These are phyloP conservation scores for Rhincodon typus DNA, from an alignment of 2,797 vertebrate species.

Conservation along the genomic window DNA sequence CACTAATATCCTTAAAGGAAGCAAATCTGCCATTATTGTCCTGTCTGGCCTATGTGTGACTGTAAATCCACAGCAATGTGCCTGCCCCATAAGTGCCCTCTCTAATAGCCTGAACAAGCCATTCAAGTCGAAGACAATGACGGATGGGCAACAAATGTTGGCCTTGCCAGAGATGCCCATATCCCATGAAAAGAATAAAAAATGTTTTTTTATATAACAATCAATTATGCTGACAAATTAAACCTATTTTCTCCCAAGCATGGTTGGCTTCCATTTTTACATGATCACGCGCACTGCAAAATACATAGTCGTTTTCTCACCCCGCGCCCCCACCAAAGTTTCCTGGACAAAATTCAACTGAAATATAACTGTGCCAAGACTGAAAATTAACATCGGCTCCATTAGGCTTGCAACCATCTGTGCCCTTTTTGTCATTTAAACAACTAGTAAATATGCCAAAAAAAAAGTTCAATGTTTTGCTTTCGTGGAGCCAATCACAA, in stretches of 20 bases:
- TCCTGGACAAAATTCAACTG: not conserved
- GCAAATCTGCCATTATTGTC: too few relatives aligned
- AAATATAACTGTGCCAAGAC: not conserved
- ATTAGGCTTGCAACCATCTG: not conserved
- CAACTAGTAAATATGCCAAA: not conserved
- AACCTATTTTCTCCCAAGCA: not conserved
- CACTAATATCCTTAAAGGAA: too few relatives aligned
- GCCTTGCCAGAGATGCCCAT: too few relatives aligned
- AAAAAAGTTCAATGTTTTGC: not conserved
- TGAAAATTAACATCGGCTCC: not conserved
- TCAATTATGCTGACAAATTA: too few relatives aligned
- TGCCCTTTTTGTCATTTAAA: not conserved
- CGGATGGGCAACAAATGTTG: too few relatives aligned
- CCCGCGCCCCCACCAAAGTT: not conserved
- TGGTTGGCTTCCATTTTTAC: not conserved
- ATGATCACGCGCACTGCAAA: not conserved
- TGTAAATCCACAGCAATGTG: too few relatives aligned
- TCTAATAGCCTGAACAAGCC: too few relatives aligned
- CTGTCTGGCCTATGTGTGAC: too few relatives aligned
- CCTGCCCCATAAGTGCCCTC: too few relatives aligned
- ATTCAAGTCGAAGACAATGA: too few relatives aligned
- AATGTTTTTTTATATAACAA: too few relatives aligned
- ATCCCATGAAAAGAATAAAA: too few relatives aligned
- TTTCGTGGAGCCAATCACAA: not conserved
- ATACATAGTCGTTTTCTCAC: not conserved